A percentile compares a stretch with the other conserved stretches of the same genome.
Conservation (phyloP, 2,797 vertebrate species). For the Chelonia mydas region DNA sequence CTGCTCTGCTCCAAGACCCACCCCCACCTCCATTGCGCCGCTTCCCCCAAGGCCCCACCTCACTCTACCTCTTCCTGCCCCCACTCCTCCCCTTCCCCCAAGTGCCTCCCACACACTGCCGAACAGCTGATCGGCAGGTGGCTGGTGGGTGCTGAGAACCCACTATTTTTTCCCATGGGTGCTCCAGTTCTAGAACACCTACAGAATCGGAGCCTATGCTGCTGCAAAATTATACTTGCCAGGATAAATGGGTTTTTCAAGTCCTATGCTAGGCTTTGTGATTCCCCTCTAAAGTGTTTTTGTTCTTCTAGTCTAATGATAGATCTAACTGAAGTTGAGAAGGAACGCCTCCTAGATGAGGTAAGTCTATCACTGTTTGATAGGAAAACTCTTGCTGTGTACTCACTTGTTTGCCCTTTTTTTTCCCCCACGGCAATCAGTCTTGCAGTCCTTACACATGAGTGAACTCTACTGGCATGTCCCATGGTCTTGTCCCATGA, state of each 20-base stretch:
- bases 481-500: background rate
- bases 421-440: background rate
- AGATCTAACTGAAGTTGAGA: slow-evolving; percentile 89
- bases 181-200: no score
- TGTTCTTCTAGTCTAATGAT: slow-evolving; percentile 83
- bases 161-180: no score
- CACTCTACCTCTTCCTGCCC: no score
- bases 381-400: rapidly evolving
- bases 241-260: background rate
- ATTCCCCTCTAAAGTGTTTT: background rate
- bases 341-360: slow-evolving; percentile 90
- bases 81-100: no score
- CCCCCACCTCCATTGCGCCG: no score
- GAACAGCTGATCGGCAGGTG: no score
- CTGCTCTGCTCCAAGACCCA: no score
- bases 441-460: background rate
- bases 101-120: no score
- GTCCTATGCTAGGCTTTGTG: background rate
- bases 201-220: no score
- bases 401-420: background rate
- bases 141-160: no score
- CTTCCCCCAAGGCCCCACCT: no score
- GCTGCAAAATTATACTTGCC: background rate
- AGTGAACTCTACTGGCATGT: background rate
- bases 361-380: slow-evolving; percentile 77